A percentile compares a stretch with the other conserved stretches of the same genome.
Conservation (phyloP, 2,888 invertebrate species). For the Orthonychiurus folsomi region DNA sequence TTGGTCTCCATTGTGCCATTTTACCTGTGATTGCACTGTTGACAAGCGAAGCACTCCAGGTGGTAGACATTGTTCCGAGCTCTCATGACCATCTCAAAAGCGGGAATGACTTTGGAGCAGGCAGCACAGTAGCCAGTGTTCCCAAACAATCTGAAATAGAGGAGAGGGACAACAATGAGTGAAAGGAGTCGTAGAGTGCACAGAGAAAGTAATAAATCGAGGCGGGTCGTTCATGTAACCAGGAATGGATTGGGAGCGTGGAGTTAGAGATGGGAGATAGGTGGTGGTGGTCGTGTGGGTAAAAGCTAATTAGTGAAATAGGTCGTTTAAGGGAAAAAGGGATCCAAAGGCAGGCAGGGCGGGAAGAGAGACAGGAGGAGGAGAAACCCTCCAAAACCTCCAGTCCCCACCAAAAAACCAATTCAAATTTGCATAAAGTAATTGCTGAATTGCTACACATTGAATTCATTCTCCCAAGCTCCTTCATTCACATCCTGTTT, state of each 20-base stretch:
- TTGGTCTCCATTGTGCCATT: too few species aligned
- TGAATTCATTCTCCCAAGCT: conserved; percentile 29
- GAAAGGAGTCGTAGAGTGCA: conserved; percentile 5
- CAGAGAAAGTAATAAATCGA: conserved; percentile 3
- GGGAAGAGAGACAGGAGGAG: conserved; percentile 4
- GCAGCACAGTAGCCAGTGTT: conserved; percentile 94
- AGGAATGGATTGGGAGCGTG: conserved; percentile 1
- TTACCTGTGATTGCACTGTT: conserved; percentile 97
- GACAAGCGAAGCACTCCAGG: conserved; percentile 95
- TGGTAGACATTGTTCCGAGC: conserved; percentile 95
- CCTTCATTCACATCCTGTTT: conserved; percentile 37
- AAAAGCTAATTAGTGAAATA: conserved; percentile 31
- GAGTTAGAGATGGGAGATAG: conserved; percentile 12
- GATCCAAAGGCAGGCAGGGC: conserved; percentile 23
- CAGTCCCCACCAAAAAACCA: conserved; percentile 27
- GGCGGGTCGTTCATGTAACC: conserved; percentile 4
- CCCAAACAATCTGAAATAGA: conserved; percentile 79
- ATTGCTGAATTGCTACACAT: conserved; percentile 39
- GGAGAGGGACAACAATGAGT: too few species aligned
- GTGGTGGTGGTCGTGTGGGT: conserved; percentile 21
- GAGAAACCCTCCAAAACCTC: conserved; percentile 7
- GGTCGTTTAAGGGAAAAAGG: conserved; percentile 28
- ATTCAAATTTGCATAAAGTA: conserved; percentile 40
- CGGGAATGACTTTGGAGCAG: conserved; percentile 94
- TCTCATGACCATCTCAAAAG: conserved; percentile 98